Conservation (phyloP, 2,797 vertebrate genomes). For the Thunnus albacares region DNA sequence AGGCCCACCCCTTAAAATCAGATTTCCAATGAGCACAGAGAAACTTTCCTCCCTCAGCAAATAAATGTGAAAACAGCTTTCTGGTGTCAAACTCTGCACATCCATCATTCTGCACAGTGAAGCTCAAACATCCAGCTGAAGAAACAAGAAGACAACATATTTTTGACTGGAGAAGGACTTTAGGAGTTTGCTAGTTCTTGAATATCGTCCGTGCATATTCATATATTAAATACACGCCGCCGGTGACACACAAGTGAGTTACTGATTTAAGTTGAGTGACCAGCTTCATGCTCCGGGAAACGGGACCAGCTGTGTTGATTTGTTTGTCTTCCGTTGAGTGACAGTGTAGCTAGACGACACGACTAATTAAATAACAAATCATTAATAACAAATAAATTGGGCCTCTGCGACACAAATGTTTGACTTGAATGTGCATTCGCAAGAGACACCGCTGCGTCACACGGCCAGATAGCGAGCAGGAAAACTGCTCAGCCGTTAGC, state of each 20-base stretch:
- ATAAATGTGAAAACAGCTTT: not conserved
- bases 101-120: no score
- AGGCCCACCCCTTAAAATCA: no score
- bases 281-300: not conserved
- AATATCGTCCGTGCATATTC: not conserved
- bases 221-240: no score
- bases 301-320: not conserved
- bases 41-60: not conserved
- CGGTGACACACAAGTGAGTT: not conserved
- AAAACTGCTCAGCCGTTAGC: conserved; percentile 26
- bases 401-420: conserved; percentile 18
- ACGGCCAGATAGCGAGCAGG: not conserved
- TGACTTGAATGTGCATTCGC: not conserved
- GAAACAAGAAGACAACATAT: no score
- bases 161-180: no score
- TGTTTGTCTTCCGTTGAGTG: rapidly evolving
- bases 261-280: not conserved
- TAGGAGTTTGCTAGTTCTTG: no score
- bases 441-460: conserved; percentile 64
- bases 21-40: no score
- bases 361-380: not conserved
- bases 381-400: conserved; percentile 10
- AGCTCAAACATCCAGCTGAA: no score
- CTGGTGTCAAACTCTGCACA: not conserved
- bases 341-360: not conserved